Base-by-base conservation (phyloP, 2,888 invertebrate species). In the Hirtodrosophila cameraria region DNA sequence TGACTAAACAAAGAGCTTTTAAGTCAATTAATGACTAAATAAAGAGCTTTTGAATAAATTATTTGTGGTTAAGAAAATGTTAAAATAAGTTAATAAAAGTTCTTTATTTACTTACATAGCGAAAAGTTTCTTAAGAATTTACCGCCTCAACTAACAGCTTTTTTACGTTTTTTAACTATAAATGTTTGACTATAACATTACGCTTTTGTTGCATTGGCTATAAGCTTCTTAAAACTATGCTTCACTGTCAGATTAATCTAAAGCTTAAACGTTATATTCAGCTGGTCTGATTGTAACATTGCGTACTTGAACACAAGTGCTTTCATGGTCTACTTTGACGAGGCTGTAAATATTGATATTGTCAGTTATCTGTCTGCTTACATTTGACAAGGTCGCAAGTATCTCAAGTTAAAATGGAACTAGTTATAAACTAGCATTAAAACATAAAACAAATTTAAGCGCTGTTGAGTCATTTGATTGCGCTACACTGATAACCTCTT, bases 401-500 rank as follows among this genome's bases (percentile, higher is more conserved):
- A 18, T 28, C 18, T 30, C 46, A 33, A 57, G 12, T 27, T 13
- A 28, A 27, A 33, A 38, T n/a, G 7, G 25, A 27, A 35, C n/a
- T 35, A 35, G 58, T 15, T 39, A 39, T 49, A 50, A 58, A 58
- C 16, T 52, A 52, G 30, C 31, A 31, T 31, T 50, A 41, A 15
- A n/a, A 15, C 23, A 4, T 23, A 5, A 9, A 36, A n/a, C n/a
- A n/a, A n/a, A 25, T 36, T 54, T n/a, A n/a, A 25, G 11, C 2
- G n/a, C 0, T 2, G 27, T 48, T 72, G 52, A 65, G 12, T 68
- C 48, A 57, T 16, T 33, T 38, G 31, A 55, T 50, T 49, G 43
- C 25, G 9, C 13, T 11, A 12, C n/a, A n/a, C 45, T 41, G 67
- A 65, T 65, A 41, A 45, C 11, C 11, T 5, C 23, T 39, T 50